A percentile compares a stretch with the other conserved stretches of the same genome.
Evolutionary conservation across 2,113 vertebrate genomes (phyloP).

Genomic region (Coptodon rendalli): DNA sequence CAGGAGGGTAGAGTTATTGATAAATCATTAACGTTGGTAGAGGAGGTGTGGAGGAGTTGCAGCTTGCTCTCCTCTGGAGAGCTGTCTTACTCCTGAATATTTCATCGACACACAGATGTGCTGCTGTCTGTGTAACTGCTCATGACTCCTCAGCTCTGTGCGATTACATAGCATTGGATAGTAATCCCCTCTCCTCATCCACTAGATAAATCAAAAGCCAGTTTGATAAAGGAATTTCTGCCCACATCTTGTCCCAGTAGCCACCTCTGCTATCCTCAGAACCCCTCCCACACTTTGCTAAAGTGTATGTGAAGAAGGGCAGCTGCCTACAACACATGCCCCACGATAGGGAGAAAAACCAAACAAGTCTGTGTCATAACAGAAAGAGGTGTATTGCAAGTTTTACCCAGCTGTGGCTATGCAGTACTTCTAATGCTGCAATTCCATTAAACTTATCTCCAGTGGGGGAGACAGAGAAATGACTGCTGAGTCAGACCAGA

Average conservation of each 20-base stretch:
- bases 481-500: conserved; percentile 63
- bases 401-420: conserved; percentile 45
- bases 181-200: conserved; percentile 44
- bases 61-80: conserved; percentile 65
- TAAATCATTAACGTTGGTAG: conserved; percentile 76
- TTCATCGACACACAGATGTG: conserved; percentile 78
- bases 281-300: conserved; percentile 29
- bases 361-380: conserved; percentile 56
- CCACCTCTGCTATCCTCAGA: conserved; percentile 29
- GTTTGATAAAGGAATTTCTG: conserved; percentile 22
- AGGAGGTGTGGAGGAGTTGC: conserved; percentile 69
- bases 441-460: conserved; percentile 62
- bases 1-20: conserved; percentile 71
- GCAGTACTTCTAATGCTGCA: conserved; percentile 46
- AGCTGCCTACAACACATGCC: conserved; percentile 35
- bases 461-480: conserved; percentile 46
- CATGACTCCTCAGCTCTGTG: conserved; percentile 61
- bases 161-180: conserved; percentile 52
- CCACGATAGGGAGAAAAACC: conserved; percentile 28
- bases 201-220: conserved; percentile 27
- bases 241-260: conserved; percentile 18
- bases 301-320: conserved; percentile 31
- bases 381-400: conserved; percentile 54
- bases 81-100: conserved; percentile 75
- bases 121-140: conserved; percentile 74